phyloP scores from a whole-genome alignment of 2,113 vertebrate species.

The Psittacula cyanocephala region DNA sequence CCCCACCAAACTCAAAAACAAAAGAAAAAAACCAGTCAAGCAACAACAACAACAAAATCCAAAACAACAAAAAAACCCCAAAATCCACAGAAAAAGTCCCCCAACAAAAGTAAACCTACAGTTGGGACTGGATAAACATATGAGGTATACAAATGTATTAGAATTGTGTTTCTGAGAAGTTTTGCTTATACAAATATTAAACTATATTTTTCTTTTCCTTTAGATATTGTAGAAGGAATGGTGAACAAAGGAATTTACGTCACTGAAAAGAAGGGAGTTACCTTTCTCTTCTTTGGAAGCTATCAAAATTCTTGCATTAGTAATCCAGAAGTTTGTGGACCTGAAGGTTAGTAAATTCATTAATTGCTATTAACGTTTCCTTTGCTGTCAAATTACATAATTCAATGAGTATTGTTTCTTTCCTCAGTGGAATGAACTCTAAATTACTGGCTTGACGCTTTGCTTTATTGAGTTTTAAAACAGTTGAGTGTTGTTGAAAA shows the following conservation, averaged over 20 bases:
- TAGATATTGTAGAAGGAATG: slow-evolving; percentile 95
- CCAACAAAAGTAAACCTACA: neutral
- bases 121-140: neutral
- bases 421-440: neutral
- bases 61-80: neutral
- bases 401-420: neutral
- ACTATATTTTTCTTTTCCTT: neutral
- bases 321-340: slow-evolving; percentile 84
- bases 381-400: neutral
- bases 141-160: neutral
- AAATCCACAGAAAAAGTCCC: neutral
- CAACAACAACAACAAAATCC: neutral
- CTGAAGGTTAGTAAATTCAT: slow-evolving; percentile 80
- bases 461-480: neutral
- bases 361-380: neutral
- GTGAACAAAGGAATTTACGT: slow-evolving; percentile 90
- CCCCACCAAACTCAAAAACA: neutral
- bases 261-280: slow-evolving; percentile 80
- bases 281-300: slow-evolving; percentile 87
- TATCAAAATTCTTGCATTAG: slow-evolving; percentile 89
- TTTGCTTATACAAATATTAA: neutral
- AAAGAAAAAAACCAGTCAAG: neutral
- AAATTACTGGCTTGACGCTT: neutral
- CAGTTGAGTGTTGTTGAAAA: neutral
- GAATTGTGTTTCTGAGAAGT: neutral